Evolutionary conservation across 2,113 vertebrate genomes (phyloP).

Genomic region (Rafetus swinhoei): DNA sequence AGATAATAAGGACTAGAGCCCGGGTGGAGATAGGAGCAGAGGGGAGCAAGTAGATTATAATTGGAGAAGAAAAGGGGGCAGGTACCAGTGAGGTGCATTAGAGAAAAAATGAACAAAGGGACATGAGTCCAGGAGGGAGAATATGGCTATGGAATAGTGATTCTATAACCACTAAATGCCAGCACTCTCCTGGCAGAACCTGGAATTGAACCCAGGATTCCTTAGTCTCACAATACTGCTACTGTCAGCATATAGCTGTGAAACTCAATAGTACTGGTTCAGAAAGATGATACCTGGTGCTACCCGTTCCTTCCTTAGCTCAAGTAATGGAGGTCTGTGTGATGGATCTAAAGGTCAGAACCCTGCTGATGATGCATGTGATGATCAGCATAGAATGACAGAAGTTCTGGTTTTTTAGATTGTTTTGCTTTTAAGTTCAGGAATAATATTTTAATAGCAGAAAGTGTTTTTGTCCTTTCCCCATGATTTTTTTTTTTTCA

Average conservation of each 20-base stretch:
- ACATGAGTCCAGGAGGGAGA: neutral
- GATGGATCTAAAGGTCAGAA: neutral
- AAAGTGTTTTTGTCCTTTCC: neutral
- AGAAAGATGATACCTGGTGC: neutral
- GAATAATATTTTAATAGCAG: neutral
- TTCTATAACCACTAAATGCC: neutral
- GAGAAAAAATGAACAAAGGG: neutral
- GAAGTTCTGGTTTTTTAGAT: neutral
- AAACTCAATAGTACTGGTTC: neutral
- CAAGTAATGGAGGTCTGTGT: neutral
- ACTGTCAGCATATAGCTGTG: neutral
- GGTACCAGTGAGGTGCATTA: rapidly evolving
- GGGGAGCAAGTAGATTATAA: no score
- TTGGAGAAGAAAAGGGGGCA: neutral
- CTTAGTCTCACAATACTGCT: neutral
- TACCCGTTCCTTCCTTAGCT: neutral
- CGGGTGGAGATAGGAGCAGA: neutral
- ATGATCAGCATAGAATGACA: neutral
- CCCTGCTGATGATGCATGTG: neutral
- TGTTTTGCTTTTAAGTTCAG: neutral
- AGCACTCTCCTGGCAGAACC: neutral
- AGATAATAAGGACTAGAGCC: neutral
- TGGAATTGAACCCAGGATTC: neutral
- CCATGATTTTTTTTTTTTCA: neutral
- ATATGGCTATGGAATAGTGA: neutral